Conservation (phyloP, 1,140 invertebrate species). For the Sycobia sp. region DNA sequence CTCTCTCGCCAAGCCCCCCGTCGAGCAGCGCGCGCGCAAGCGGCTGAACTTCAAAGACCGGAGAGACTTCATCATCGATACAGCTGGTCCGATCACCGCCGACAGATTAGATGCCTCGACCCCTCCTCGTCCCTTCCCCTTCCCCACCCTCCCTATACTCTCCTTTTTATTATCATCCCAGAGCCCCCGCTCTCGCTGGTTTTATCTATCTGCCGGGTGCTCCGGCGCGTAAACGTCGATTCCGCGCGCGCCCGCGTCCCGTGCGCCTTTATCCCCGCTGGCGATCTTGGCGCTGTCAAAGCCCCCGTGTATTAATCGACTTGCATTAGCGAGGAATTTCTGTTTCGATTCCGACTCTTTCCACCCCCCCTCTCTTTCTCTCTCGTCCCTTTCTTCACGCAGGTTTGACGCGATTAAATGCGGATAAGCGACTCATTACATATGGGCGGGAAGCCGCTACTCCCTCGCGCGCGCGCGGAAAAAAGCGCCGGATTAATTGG, state of each 20-base stretch:
- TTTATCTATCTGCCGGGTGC: constrained; percentile 27
- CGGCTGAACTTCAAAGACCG: constrained; percentile 58
- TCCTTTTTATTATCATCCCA: constrained; percentile 19
- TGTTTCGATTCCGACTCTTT: too few species aligned
- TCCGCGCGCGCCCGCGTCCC: not conserved
- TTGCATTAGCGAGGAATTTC: constrained; percentile 8
- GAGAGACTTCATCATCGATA: constrained; percentile 62
- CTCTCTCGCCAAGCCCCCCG: too few species aligned
- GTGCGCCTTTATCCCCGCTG: not conserved
- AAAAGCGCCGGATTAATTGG: too few species aligned
- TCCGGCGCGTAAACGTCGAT: constrained; percentile 31
- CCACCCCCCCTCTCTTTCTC: not conserved
- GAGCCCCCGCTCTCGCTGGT: not conserved
- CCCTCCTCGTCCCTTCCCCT: constrained; percentile 27
- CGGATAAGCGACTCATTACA: too few species aligned
- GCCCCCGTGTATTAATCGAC: constrained; percentile 3
- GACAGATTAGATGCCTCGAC: constrained; percentile 55
- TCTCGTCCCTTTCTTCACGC: too few species aligned
- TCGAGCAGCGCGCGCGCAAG: constrained; percentile 41
- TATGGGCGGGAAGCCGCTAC: too few species aligned
- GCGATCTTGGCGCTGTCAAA: not conserved
- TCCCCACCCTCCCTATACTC: too few species aligned
- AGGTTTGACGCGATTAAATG: too few species aligned
- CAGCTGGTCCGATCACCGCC: constrained; percentile 58
- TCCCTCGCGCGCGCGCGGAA: too few species aligned